A percentile compares a stretch with the other conserved stretches of the same genome.
Conservation (phyloP, 2,797 vertebrate species). For the Rhabdomys pumilio region DNA sequence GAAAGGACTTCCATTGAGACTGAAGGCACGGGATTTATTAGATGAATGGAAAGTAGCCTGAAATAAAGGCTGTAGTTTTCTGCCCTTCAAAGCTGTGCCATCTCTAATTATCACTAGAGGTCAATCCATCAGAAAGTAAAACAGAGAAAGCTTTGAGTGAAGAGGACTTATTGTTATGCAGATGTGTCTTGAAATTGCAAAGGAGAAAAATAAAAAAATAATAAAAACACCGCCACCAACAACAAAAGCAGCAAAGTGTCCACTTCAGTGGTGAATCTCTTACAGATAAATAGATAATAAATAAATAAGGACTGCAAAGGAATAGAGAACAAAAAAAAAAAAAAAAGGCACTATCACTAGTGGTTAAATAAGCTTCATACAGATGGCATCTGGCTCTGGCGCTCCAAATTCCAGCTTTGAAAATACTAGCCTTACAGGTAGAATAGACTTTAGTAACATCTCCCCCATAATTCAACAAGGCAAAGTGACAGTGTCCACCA, state of each 20-base stretch:
- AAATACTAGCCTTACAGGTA: constrained; percentile 36
- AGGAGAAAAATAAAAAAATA: background rate
- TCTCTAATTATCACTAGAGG: constrained; percentile 43
- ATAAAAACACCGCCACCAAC: background rate
- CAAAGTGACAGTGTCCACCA: background rate
- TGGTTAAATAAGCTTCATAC: background rate
- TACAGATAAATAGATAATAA: background rate
- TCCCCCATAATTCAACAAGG: constrained; percentile 18
- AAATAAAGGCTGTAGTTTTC: constrained; percentile 10
- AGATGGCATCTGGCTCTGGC: background rate
- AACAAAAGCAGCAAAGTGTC: constrained; percentile 35
- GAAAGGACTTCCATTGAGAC: background rate
- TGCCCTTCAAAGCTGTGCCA: constrained; percentile 53
- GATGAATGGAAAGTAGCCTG: background rate
- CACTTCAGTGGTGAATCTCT: constrained; percentile 20
- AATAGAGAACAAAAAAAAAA: background rate
- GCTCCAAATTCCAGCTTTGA: constrained; percentile 34
- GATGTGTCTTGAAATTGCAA: constrained; percentile 75
- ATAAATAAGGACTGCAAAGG: background rate
- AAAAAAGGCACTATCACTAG: background rate
- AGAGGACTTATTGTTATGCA: constrained; percentile 68
- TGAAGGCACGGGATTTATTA: constrained; percentile 13
- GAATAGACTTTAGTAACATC: background rate
- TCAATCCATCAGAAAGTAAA: constrained; percentile 52
- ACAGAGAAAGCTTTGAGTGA: constrained; percentile 54